These are phyloP conservation scores for Diarsia rubi DNA, from an alignment of 2,888 invertebrate species.

Conservation along the genomic window DNA sequence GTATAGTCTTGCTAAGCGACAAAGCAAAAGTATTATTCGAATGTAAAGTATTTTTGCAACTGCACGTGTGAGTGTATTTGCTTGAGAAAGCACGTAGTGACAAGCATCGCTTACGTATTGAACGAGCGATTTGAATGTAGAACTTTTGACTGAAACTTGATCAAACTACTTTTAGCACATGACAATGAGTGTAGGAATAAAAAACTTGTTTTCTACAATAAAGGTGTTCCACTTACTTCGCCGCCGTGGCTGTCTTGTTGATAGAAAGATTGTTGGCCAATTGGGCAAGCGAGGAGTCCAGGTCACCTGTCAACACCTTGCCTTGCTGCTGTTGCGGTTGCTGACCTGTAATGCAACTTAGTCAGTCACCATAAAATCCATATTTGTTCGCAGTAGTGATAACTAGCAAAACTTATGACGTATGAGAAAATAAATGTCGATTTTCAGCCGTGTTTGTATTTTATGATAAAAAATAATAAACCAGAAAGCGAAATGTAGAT, in stretches of 20 bases:
- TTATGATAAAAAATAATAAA: conserved; percentile 24
- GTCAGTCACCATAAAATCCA: conserved; percentile 48
- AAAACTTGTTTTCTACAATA: conserved; percentile 27
- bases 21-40: conserved; percentile 22
- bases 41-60: conserved; percentile 17
- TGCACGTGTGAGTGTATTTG: conserved; percentile 15
- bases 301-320: conserved; percentile 97
- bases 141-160: conserved; percentile 70
- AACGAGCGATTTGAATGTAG: not conserved
- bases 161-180: conserved; percentile 73
- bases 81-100: conserved; percentile 23
- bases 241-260: conserved; percentile 93
- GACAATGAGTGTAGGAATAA: conserved; percentile 65
- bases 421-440: conserved; percentile 22
- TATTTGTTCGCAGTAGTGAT: conserved; percentile 27
- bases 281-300: conserved; percentile 98
- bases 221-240: conserved; percentile 91
- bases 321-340: conserved; percentile 87
- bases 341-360: conserved; percentile 78
- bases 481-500: conserved; percentile 39
- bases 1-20: conserved; percentile 7
- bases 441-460: conserved; percentile 34
- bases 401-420: conserved; percentile 20
- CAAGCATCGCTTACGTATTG: conserved; percentile 27
- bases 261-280: conserved; percentile 98